Evolutionary conservation across 2,113 vertebrate genomes (phyloP), one percentile per base, ranked within the genome.

Genomic region (Lepidothrix coronata): DNA sequence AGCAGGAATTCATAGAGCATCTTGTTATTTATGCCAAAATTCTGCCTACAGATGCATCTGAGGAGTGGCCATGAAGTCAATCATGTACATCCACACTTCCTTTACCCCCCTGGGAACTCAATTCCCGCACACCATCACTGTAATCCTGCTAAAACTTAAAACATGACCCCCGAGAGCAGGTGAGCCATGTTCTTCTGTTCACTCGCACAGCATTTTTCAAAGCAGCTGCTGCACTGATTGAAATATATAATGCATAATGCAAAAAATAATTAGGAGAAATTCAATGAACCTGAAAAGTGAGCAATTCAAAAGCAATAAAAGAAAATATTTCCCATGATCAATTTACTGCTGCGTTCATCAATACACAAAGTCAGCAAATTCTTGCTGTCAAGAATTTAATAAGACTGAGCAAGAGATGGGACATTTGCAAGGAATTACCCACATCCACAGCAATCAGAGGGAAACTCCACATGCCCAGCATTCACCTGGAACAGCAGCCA

Each of bases 251-350:
- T 30, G 70, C 41, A 52, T 55, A 83, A 83, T 79, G 81, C 63
- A 83, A 88, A 95, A 92, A 86, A 55, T 76, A 92, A 94, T 93
- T 76, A 88, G 54, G 51, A 88, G 86, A 63, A 66, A 71, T 54
- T 19, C 7, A 11, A 43, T 58, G 75, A 88, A 71, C 68, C 67
- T 20, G 15, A 75, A 92, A 91, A 86, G 76, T 74, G 77, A 85
- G 73, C 71, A 57, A 90, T 71, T 74, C 79, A 80, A 94, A 93
- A 83, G 82, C 54, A 65, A 57, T 39, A 76, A 75, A 91, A 94
- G 66, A 59, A 89, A 88, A 75, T 57, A 88, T 72, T 93, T 67
- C 70, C 57, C 66, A 11, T 39, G 44, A 94, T 51, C 66, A 68
- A 73, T 85, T 68, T 78, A 31, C 78, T 44, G 66, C 12, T 35